These are phyloP conservation scores for Prionace glauca DNA, from an alignment of 2,797 vertebrate species.

Conservation along the genomic window DNA sequence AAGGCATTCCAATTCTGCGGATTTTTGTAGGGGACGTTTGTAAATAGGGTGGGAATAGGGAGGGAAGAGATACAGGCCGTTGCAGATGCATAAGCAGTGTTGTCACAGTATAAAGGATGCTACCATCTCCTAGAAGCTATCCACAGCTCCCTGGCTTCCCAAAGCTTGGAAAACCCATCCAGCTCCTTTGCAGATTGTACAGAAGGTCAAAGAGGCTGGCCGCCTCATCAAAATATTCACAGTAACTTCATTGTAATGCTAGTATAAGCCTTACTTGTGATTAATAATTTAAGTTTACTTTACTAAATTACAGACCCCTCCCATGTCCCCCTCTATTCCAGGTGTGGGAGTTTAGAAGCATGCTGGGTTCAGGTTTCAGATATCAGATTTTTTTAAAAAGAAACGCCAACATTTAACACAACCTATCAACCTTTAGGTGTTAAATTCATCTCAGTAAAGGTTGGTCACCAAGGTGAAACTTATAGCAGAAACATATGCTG, in stretches of 20 bases:
- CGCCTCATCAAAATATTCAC: background rate
- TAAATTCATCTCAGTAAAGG: background rate
- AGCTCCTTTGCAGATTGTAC: too few relatives aligned
- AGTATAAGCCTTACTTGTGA: too few relatives aligned
- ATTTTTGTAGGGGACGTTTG: background rate
- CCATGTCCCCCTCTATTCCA: background rate
- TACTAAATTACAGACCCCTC: too few relatives aligned
- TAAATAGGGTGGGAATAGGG: background rate
- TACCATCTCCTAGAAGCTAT: background rate
- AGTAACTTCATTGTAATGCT: too few relatives aligned
- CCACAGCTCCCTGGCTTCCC: background rate
- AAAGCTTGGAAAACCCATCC: background rate
- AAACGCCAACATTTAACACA: background rate
- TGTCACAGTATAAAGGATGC: background rate
- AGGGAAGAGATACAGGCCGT: background rate
- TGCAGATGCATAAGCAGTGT: background rate
- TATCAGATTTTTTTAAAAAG: too few relatives aligned
- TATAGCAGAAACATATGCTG: background rate
- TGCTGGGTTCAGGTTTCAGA: background rate
- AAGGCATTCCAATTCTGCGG: background rate
- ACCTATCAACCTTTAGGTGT: background rate
- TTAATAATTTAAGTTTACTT: too few relatives aligned
- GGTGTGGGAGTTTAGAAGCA: background rate
- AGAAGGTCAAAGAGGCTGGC: background rate
- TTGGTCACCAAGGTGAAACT: background rate